Base-by-base conservation (phyloP, 2,113 vertebrate genomes). In the Megaceryle torquata region DNA sequence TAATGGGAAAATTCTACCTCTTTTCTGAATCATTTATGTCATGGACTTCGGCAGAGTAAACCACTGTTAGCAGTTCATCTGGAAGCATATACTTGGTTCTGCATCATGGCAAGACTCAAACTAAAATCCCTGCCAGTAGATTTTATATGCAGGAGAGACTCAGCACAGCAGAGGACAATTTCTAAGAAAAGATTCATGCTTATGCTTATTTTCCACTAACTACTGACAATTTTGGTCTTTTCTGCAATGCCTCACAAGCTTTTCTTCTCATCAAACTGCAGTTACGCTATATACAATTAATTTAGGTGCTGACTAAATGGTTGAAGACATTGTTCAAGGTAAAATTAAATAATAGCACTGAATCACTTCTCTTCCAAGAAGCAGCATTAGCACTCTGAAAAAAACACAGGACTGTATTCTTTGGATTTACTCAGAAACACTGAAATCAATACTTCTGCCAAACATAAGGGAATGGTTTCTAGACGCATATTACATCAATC, bases 141-240 rank as follows among this genome's bases (percentile, higher is more conserved):
- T 80, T 93, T 82, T 54, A 8, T 37, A 86, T 80, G 54, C 57
- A 84, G 82, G 46, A 91, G 76, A 88, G 69, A 83, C 26, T 90
- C 88, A 82, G 76, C 72, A 82, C 28, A 82, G 76, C 43, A 94
- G 65, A 91, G 43, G 61, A 74, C 60, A 71, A 84, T n/a, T 95
- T 94, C 80, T 84, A 86, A 86, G 87, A 88, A 95, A 89, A 94
- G 65, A 92, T 78, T 61, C 33, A n/a, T 86, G 57, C n/a, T 78
- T 81, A 60, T 83, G 78, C 79, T 93, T 88, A 75, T 90, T 91
- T 93, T 79, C 69, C 74, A 76, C 61, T 79, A 91, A 79, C 54
- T 94, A 53, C 50, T 72, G 64, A 81, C 72, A 86, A 68, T 88
- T 91, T 64, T 41, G 48, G 81, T 61, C 59, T 91, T 75, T 88